Base-by-base conservation (phyloP, 2,888 invertebrate genomes). In the Pardosa pseudoannulata region DNA sequence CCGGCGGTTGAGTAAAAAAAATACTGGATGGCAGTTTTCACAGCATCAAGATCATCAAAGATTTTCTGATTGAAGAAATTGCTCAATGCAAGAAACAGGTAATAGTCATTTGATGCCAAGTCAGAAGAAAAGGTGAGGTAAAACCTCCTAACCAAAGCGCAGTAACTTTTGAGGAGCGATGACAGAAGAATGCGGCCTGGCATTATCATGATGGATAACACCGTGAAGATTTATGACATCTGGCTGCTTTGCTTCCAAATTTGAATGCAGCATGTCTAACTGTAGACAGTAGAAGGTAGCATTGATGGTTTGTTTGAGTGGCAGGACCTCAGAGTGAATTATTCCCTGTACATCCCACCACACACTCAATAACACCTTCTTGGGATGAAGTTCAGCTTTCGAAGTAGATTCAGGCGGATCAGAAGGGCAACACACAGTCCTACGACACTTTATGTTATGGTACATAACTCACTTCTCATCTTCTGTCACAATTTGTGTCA, bases 121-220 rank as follows among this genome's bases (percentile, higher is more conserved):
- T 7, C 27, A 65, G 27, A 0, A 65, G 6, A 65, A 28, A 65
- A 11, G 11, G 65, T 65, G 65, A n/a, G 27, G 13, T 68, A 32
- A 68, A 68, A 36, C 19, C 68, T 68, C 32, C 36, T 11, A 36
- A 36, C 36, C 68, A 11, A 68, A 68, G 36, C 6, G 9, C 32
- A 2, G 2, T 36, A 67, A 2, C 7, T n/a, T 68, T 11, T n/a
- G 19, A 32, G 6, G n/a, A 31, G 36, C 32, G 36, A 36, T 36
- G 36, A 36, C 36, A 36, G 36, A 5, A n/a, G n/a, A n/a, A n/a
- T n/a, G n/a, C n/a, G n/a, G 0, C 2, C 0, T 31, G 5, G 0
- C 11, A 65, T 68, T 31, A 70, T 70, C 70, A 36, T 70, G 39
- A 70, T 27, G 39, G 41, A 70, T 70, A 70, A 39, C 23, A 39